Evolutionary conservation across 2,888 invertebrate species (phyloP), one percentile per base, ranked within the genome.

Genomic region (Apodemia zela): DNA sequence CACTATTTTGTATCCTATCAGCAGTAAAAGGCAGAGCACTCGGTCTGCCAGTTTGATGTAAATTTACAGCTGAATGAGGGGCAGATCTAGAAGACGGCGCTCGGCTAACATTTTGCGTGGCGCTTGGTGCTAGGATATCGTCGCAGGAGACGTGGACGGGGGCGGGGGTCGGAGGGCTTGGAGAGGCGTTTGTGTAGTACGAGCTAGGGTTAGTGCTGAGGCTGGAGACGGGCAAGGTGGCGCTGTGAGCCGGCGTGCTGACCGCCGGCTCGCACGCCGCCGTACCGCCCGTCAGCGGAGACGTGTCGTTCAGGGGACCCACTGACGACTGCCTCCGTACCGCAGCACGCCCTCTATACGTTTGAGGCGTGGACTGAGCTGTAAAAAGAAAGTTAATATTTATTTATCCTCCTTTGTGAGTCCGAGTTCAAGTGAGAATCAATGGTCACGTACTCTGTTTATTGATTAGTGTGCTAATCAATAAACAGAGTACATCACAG

Each of bases 341-440:
- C 17, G 93, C 93, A 60, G 92, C 89, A 63, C 93, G 88, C 67
- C 93, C 91, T 72, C 93, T 90, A 69, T 93, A 92, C 68, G 94
- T 90, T 75, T 92, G 94, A 29, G 94, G 94, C 60, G 94, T 94
- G 29, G 94, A 93, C 87, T 94, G 93, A 63, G 94, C 94, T 94
- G 91, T 63, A 93, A 93, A 72, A 66, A 21, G 18, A 29, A 17
- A n/a, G 11, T 15, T 42, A 5, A 42, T 15, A 15, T 42, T 42
- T 1, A n/a, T 42, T 42, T 42, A 38, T 2, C 13, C 13, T 38
- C 13, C 3, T 42, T 42, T 42, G 13, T n/a, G 15, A n/a, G 15
- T 42, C 5, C 42, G 4, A 42, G 15, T 42, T n/a, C n/a, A n/a
- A n/a, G 13, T 3, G 13, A 38, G 10, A 38, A 38, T 13, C 11